phyloP scores from a whole-genome alignment of 2,888 invertebrate genomes.

The Apomyelois bistriatella region DNA sequence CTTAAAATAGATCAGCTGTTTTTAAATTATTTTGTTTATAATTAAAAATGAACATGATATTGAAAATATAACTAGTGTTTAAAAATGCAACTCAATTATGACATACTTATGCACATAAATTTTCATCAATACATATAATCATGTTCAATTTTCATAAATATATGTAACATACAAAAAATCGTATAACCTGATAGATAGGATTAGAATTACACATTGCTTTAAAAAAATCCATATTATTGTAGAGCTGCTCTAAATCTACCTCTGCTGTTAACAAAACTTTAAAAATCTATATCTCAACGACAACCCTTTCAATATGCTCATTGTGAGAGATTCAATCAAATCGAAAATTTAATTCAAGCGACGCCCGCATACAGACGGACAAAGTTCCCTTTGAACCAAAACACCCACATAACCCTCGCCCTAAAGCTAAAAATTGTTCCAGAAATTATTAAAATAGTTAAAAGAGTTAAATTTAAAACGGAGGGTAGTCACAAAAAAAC shows the following conservation, averaged over 20 bases:
- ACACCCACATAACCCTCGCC: conserved; percentile 63
- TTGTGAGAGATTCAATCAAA: conserved; percentile 33
- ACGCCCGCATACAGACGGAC: conserved; percentile 55
- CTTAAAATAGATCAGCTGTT: too few relatives aligned
- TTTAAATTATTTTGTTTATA: too few relatives aligned
- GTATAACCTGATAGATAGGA: too few relatives aligned
- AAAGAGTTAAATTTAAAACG: conserved; percentile 78
- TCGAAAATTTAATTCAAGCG: conserved; percentile 47
- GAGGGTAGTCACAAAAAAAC: conserved; percentile 58
- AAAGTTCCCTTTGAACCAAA: conserved; percentile 59
- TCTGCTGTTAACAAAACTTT: neutral
- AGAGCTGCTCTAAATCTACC: neutral
- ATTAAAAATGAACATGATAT: too few relatives aligned
- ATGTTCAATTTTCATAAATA: too few relatives aligned
- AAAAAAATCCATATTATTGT: neutral
- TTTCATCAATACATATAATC: too few relatives aligned
- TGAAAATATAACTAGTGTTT: too few relatives aligned
- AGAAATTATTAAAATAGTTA: conserved; percentile 77
- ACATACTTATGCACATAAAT: too few relatives aligned
- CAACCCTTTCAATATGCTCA: conserved; percentile 35
- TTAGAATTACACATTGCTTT: too few relatives aligned
- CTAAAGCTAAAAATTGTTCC: conserved; percentile 65
- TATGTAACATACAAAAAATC: too few relatives aligned
- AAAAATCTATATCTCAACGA: conserved; percentile 32
- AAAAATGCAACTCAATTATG: too few relatives aligned